Conservation (phyloP, 2,113 vertebrate species). For the Zingel zingel region DNA sequence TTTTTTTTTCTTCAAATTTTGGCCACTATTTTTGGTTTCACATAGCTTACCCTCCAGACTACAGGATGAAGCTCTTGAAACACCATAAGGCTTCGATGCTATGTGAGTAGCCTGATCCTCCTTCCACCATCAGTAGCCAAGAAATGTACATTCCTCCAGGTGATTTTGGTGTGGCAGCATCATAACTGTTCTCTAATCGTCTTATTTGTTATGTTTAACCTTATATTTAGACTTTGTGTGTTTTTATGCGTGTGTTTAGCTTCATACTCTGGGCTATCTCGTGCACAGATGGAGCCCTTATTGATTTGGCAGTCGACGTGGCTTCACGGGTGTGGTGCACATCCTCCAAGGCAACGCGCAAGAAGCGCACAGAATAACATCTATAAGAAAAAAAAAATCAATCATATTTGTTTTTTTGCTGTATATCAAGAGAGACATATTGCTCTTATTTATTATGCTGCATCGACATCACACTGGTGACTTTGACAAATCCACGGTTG, state of each 20-base stretch:
- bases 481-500: slow-evolving; percentile 34
- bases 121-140: slow-evolving; percentile 20
- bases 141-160: slow-evolving; percentile 40
- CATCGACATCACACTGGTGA: background rate
- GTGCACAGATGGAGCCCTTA: slow-evolving; percentile 58
- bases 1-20: background rate
- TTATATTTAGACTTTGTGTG: background rate
- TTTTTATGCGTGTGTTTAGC: background rate
- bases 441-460: background rate
- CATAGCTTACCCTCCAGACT: slow-evolving; percentile 4
- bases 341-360: slow-evolving; percentile 67
- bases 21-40: background rate
- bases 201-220: slow-evolving; percentile 5
- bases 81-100: slow-evolving; percentile 48
- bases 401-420: background rate
- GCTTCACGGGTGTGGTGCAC: slow-evolving; percentile 85
- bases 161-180: slow-evolving; percentile 50
- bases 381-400: background rate
- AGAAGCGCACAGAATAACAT: slow-evolving; percentile 47
- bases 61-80: slow-evolving; percentile 35
- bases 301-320: slow-evolving; percentile 80
- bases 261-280: slow-evolving; percentile 15
- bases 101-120: slow-evolving; percentile 63
- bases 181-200: background rate
- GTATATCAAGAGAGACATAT: background rate